A percentile compares a stretch with the other conserved stretches of the same genome.
Conservation (phyloP, 2,113 vertebrate species). For the Mystacornis crossleyi region DNA sequence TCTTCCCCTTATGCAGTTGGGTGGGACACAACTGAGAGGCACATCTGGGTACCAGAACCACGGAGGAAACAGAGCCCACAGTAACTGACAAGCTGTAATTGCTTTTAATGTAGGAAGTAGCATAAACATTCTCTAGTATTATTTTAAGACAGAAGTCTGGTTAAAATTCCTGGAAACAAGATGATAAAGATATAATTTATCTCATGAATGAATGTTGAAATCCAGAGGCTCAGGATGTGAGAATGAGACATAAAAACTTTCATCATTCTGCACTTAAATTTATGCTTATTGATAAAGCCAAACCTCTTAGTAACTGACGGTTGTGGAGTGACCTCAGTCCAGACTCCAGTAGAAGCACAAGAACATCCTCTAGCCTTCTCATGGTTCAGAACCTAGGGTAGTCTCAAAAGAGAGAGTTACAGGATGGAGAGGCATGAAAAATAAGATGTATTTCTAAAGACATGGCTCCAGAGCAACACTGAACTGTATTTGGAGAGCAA, state of each 20-base stretch:
- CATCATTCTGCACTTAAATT: not conserved
- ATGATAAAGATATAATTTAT: not conserved
- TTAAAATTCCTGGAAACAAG: not conserved
- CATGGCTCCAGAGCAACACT: not conserved
- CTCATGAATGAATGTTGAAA: not conserved
- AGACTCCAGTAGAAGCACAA: not conserved
- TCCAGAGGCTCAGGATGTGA: not conserved
- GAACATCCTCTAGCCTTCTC: not conserved
- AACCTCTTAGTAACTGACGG: not conserved
- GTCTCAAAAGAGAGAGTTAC: not conserved
- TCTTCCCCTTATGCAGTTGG: not conserved
- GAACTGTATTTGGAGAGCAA: not conserved
- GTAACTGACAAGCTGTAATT: not conserved
- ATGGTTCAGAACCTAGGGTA: not conserved
- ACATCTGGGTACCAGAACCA: not conserved
- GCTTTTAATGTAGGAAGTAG: not conserved
- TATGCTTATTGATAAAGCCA: not conserved
- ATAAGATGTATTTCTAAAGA: not conserved
- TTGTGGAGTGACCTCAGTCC: not conserved
- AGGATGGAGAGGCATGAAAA: not conserved
- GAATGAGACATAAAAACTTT: not conserved
- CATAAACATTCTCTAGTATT: not conserved
- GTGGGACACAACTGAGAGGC: not conserved
- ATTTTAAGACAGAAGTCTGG: not conserved
- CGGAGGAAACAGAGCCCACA: not conserved